Conservation (phyloP, 1,140 invertebrate species). For the Tenebrio molitor region DNA sequence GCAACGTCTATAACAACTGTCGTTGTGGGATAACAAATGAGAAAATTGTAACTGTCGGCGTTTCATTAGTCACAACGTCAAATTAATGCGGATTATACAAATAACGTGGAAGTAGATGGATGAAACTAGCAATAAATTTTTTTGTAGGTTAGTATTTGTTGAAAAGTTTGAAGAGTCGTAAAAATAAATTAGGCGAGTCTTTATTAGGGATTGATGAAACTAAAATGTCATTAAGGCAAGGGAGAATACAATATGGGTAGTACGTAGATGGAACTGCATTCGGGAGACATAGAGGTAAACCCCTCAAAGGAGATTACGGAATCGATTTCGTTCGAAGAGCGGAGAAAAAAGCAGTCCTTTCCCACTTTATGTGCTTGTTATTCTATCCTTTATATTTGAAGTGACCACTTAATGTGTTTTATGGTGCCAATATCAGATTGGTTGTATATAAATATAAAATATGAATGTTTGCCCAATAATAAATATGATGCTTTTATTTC, state of each 20-base stretch:
- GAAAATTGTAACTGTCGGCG: slow-evolving; percentile 38
- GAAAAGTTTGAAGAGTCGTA: slow-evolving; percentile 18
- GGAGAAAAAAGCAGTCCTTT: slow-evolving; percentile 55
- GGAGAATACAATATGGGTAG: slow-evolving; percentile 42
- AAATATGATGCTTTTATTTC: slow-evolving; percentile 38
- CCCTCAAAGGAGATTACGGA: slow-evolving; percentile 58
- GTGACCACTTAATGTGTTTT: slow-evolving; percentile 61
- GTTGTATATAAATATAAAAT: slow-evolving; percentile 57
- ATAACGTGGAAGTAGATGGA: slow-evolving; percentile 23
- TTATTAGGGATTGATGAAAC: slow-evolving; percentile 38
- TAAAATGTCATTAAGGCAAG: slow-evolving; percentile 41
- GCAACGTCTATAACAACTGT: slow-evolving; percentile 36
- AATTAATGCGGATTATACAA: slow-evolving; percentile 32
- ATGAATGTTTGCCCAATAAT: slow-evolving; percentile 50
- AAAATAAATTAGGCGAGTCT: slow-evolving; percentile 21
- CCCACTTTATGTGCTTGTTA: slow-evolving; percentile 61
- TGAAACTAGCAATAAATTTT: slow-evolving; percentile 21
- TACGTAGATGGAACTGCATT: slow-evolving; percentile 41
- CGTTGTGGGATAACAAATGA: slow-evolving; percentile 36
- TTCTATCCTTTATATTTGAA: slow-evolving; percentile 61
- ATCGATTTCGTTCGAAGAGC: slow-evolving; percentile 56
- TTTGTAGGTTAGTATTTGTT: neutral
- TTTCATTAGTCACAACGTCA: slow-evolving; percentile 38
- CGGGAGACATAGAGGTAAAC: slow-evolving; percentile 50
- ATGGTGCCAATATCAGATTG: slow-evolving; percentile 59